These are phyloP conservation scores for Uloborus diversus DNA, from an alignment of 1,140 invertebrate species.

Conservation along the genomic window DNA sequence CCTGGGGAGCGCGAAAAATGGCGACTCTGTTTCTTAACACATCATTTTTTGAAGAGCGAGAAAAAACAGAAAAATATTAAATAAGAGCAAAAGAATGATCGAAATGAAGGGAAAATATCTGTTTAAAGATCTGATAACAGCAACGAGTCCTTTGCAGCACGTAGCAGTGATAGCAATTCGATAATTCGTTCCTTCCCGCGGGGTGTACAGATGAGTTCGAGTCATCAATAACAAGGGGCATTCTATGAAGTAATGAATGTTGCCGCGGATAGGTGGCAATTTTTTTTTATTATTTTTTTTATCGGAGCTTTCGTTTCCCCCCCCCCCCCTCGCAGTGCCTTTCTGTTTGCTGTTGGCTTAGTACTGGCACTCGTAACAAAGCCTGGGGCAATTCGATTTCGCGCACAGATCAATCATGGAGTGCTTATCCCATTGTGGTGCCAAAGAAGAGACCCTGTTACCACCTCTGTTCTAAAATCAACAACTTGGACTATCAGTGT, in stretches of 20 bases:
- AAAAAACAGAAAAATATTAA: neutral
- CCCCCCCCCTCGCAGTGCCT: neutral
- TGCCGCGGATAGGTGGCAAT: neutral
- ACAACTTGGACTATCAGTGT: too few species aligned
- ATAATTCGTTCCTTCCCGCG: neutral
- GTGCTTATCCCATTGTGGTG: neutral
- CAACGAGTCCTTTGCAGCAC: neutral
- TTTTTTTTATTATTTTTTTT: neutral
- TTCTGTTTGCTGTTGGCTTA: neutral
- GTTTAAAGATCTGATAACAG: conserved; percentile 34
- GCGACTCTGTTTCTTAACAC: neutral
- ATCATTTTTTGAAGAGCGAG: neutral
- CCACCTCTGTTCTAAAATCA: neutral
- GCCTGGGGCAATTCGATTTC: neutral
- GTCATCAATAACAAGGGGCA: neutral
- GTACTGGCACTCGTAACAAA: too few species aligned
- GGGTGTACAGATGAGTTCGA: neutral
- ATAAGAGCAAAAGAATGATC: neutral
- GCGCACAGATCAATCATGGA: neutral
- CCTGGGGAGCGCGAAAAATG: conserved; percentile 12
- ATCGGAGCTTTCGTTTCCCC: too few species aligned
- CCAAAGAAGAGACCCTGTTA: neutral
- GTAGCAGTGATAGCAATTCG: conserved; percentile 41
- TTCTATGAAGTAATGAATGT: neutral
- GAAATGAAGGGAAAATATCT: conserved; percentile 11